Conservation (phyloP, 2,797 vertebrate genomes). For the Rhinatrema bivittatum region DNA sequence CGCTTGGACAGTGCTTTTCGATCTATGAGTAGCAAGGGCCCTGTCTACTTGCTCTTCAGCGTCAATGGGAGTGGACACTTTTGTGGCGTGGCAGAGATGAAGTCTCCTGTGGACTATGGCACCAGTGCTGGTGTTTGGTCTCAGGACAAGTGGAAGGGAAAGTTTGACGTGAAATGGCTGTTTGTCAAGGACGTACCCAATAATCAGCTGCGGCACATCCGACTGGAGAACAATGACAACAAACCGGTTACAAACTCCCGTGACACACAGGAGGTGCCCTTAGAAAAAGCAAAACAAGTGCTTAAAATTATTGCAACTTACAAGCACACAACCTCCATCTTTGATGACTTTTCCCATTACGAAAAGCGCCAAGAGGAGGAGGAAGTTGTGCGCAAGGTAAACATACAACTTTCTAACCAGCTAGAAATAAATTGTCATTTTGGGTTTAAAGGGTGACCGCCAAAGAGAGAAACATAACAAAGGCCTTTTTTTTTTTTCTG, state of each 20-base stretch:
- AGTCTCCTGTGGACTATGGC: constrained; percentile 91
- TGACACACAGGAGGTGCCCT: constrained; percentile 91
- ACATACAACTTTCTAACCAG: too few species aligned
- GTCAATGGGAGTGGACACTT: constrained; percentile 95
- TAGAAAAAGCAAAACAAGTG: constrained; percentile 95
- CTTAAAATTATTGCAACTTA: constrained; percentile 90
- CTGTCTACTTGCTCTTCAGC: constrained; percentile 87
- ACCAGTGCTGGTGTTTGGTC: constrained; percentile 94
- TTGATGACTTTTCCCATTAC: constrained; percentile 95
- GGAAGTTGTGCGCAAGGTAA: constrained; percentile 89
- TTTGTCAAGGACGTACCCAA: constrained; percentile 97
- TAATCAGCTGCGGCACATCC: constrained; percentile 89
- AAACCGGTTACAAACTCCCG: constrained; percentile 96
- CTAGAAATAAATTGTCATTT: too few species aligned
- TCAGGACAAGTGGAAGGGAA: constrained; percentile 98
- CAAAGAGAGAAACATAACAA: too few species aligned
- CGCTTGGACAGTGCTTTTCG: constrained; percentile 87
- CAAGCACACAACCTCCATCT: constrained; percentile 96
- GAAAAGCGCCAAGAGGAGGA: constrained; percentile 94
- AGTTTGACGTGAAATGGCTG: constrained; percentile 93
- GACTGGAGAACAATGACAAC: constrained; percentile 96
- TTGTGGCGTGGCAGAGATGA: constrained; percentile 94
- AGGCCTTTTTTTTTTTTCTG: too few species aligned
- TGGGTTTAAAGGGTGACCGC: too few species aligned
- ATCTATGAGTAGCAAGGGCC: constrained; percentile 73